Evolutionary conservation across 2,888 invertebrate genomes (phyloP), one percentile per base, ranked within the genome.

Genomic region (Pheosia gnoma): DNA sequence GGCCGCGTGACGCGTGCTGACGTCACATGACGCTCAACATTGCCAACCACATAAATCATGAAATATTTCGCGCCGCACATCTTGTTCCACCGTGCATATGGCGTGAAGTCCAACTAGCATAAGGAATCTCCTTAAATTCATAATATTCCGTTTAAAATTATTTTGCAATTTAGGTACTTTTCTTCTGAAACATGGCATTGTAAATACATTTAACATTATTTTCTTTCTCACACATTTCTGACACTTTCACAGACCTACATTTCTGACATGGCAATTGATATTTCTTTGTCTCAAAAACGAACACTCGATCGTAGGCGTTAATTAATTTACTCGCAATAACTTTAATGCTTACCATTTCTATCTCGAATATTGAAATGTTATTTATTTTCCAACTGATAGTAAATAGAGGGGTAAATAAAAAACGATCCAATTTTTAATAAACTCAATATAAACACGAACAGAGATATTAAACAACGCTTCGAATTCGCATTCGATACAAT

Each of bases 391-490:
- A 53, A 51, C 51, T 47, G 38, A 55, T 59, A 62, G 53, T 60
- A 54, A 58, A 65, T 64, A 68, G 64, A 56, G 56, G 58, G 56
- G 57, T 45, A 65, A 66, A 74, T 69, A 74, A 77, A 75, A 74
- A 71, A 67, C 69, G n/a, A 79, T 77, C 70, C 76, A 68, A 70
- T 75, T 74, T 81, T 80, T 77, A 78, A 78, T 80, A 83, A 78
- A 79, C 75, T 75, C 70, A 55, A 78, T 63, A 73, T 75, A 81
- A 82, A 84, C 77, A 81, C 75, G 78, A 80, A 83, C 70, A 80
- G 60, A 62, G 73, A 78, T 82, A 82, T 81, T 72, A 80, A 85
- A 86, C 79, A 83, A 80, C 81, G 73, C 68, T 72, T 67, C 61
- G 72, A 80, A 79, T 78, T 78, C 71, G 67, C 70, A 79, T 78